Evolutionary conservation across 2,113 vertebrate species (phyloP), one percentile per base, ranked within the genome.

Genomic region (Siphamia tubifer): DNA sequence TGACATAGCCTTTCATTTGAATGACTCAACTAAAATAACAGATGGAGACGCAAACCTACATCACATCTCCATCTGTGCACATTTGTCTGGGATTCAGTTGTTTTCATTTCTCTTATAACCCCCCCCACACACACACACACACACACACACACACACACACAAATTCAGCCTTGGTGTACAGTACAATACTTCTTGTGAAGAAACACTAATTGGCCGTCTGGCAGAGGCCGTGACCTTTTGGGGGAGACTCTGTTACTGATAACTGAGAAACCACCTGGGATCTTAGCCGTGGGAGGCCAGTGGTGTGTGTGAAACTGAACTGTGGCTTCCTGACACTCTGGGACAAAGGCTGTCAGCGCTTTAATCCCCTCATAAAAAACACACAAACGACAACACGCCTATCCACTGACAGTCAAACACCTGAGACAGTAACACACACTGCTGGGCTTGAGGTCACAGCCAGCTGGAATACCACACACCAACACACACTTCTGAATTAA

Each of bases 391-490:
- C 27, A 16, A 63, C 36, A 27, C 55, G 5, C 36, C 34, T 1
- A n/a, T 31, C 47, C 30, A n/a, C 51, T 64, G 71, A 76, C 63
- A 79, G 68, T 56, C 60, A 66, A 62, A 79, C 79, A 84, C 43
- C 71, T 62, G 83, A 84, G 76, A 63, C 13, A 36, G 86, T 81
- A 88, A 88, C 38, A 21, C 61, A 86, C 69, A 81, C 83, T 34
- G 2, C 16, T 1, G 44, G 10, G 36, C 74, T 47, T 0, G 19
- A 68, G 84, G 82, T 82, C 80, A 63, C 49, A 35, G 4, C 48
- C 44, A 8, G 53, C 52, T 48, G 36, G 62, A 70, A 56, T 17
- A 28, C 48, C 44, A 51, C 67, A 68, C 64, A 35, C 64, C 61
- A 17, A 75, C 35, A 28, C 44, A 40, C 17, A 39, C 3, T 5